Base-by-base conservation (phyloP, 2,113 vertebrate genomes). In the Dicentrarchus labrax region DNA sequence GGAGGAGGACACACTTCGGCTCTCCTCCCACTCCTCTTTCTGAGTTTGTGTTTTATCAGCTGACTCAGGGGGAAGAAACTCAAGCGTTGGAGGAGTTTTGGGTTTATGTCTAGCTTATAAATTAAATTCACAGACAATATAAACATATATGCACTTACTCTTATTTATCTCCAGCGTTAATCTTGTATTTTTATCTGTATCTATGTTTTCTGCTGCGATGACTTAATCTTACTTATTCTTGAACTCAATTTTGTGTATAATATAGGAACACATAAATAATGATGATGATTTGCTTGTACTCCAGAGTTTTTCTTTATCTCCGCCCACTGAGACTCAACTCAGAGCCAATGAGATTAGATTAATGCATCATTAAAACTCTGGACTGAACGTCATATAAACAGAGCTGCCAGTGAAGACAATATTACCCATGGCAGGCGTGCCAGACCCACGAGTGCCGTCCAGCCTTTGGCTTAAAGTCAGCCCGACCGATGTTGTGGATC, bases 361-460 rank as follows among this genome's bases (percentile, higher is more conserved):
- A 41, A 8, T 19, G 24, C 36, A 41, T 19, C 19, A 15, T 39
- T 53, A 13, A 71, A 56, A 16, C 50, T 54, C 50, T 4, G 10
- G 13, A 24, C 7, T 19, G n/a, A 68, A 47, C 5, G 13, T n/a
- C 1, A 47, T 65, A 4, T 22, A 13, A 64, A 16, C 47, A 43
- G 1, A 57, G 5, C 16, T 9, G 2, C 17, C 30, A 17, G 36
- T 10, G 5, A 39, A 41, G 43, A 16, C 17, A 8, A n/a, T 9
- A 0, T 76, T 95, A 99, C 98, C 97, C 96, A 6, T 99, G 98
- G 68, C 98, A 99, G 65, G 99, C 97, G 0, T 99, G 98, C 98
- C 98, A 99, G 81, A 99, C 96, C 98, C 98, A 99, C 30, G 98
- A 99, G 94, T 99, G 98, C 13, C 98, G 96, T 0, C 98, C 98